These are phyloP conservation scores for Drosophila kanapiae DNA, from an alignment of 1,140 invertebrate species.

Conservation along the genomic window DNA sequence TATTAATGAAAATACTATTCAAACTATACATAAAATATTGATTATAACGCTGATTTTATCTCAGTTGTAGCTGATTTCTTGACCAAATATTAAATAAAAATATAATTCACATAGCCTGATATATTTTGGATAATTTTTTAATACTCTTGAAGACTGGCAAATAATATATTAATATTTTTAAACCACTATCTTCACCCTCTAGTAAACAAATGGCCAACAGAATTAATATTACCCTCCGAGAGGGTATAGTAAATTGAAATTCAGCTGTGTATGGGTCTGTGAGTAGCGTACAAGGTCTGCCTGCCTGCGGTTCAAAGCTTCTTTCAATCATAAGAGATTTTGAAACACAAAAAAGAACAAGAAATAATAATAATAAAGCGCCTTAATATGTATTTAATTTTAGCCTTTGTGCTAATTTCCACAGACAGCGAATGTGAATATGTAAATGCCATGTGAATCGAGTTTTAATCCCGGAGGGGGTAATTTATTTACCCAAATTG, in stretches of 20 bases:
- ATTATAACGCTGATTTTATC: background rate
- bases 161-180: too few relatives aligned
- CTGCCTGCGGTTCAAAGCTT: slow-evolving; percentile 10
- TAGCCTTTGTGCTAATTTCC: slow-evolving; percentile 48
- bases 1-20: too few relatives aligned
- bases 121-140: too few relatives aligned
- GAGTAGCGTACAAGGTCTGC: slow-evolving; percentile 42
- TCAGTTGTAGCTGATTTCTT: too few relatives aligned
- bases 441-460: slow-evolving; percentile 21
- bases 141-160: too few relatives aligned
- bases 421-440: slow-evolving; percentile 1
- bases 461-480: background rate
- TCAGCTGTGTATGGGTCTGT: slow-evolving; percentile 34
- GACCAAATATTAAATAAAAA: too few relatives aligned
- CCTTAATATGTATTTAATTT: slow-evolving; percentile 54
- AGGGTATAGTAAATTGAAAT: slow-evolving; percentile 47
- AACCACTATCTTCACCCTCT: too few relatives aligned
- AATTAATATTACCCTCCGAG: background rate
- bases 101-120: too few relatives aligned
- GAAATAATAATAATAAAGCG: slow-evolving; percentile 19
- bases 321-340: slow-evolving; percentile 31
- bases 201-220: too few relatives aligned
- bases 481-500: slow-evolving; percentile 5
- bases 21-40: background rate
- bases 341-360: slow-evolving; percentile 1